Conservation (phyloP, 2,113 vertebrate genomes). For the Caranx melampygus region DNA sequence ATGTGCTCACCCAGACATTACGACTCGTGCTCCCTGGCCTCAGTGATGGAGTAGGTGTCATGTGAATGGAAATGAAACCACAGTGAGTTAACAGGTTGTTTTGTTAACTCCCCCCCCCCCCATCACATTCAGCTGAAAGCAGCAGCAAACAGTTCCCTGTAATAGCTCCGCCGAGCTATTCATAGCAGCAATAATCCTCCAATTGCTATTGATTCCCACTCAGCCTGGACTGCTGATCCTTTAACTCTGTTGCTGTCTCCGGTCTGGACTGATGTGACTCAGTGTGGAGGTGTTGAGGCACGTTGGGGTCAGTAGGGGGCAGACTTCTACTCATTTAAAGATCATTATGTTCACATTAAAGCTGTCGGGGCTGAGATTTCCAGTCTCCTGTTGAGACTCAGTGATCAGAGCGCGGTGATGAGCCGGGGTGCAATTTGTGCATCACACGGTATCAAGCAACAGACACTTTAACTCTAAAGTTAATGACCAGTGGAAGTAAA, state of each 20-base stretch:
- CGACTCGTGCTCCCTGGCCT: neutral
- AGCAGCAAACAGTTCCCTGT: constrained; percentile 19
- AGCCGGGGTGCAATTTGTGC: no score
- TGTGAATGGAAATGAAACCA: constrained; percentile 4
- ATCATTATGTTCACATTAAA: constrained; percentile 8
- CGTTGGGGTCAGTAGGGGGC: constrained; percentile 5
- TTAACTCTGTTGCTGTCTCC: constrained; percentile 8
- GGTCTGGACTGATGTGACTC: neutral
- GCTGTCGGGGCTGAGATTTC: neutral
- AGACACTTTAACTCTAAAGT: no score
- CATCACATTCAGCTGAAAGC: neutral
- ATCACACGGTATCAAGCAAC: neutral
- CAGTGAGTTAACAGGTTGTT: constrained; percentile 16
- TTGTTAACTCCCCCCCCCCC: neutral
- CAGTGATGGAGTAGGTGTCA: neutral
- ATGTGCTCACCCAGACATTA: neutral
- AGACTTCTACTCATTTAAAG: constrained; percentile 1
- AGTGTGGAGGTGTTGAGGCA: neutral
- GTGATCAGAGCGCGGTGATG: no score
- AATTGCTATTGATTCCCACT: constrained; percentile 46
- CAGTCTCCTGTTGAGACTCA: no score
- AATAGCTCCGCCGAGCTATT: constrained; percentile 12
- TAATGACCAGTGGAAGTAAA: no score
- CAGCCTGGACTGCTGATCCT: constrained; percentile 21
- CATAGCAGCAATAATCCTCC: constrained; percentile 14